Conservation (phyloP, 2,797 vertebrate genomes). For the Sarcophilus harrisii region DNA sequence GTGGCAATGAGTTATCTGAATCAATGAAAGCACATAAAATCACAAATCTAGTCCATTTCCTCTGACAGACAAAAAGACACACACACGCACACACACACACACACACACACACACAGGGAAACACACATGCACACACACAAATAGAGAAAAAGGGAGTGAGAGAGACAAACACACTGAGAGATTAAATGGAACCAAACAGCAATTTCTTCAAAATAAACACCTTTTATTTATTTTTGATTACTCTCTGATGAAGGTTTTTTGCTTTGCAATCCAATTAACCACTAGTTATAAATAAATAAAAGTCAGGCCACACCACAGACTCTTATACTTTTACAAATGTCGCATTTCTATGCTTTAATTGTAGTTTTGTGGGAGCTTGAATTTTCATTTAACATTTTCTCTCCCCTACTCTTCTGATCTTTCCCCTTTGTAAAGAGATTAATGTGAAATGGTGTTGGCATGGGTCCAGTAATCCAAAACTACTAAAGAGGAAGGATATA, state of each 20-base stretch:
- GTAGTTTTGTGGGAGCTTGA: background rate
- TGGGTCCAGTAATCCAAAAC: background rate
- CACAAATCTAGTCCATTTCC: background rate
- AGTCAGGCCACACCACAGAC: background rate
- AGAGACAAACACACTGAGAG: too few relatives aligned
- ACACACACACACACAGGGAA: too few relatives aligned
- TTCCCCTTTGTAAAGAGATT: background rate
- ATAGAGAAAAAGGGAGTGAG: too few relatives aligned
- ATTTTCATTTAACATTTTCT: background rate
- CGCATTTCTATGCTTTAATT: background rate
- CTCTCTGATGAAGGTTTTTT: background rate
- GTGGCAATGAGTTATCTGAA: too few relatives aligned
- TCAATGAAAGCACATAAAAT: background rate
- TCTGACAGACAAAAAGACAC: too few relatives aligned
- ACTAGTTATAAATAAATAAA: background rate
- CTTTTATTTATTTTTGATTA: background rate
- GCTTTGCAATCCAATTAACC: background rate
- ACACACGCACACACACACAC: too few relatives aligned
- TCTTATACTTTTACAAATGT: background rate
- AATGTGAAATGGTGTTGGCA: background rate
- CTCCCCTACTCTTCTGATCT: background rate
- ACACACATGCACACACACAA: too few relatives aligned
- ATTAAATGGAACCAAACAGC: background rate
- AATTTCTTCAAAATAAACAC: background rate
- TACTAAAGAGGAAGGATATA: background rate